These are phyloP conservation scores for Drosophila fungiperda DNA, from an alignment of 2,888 invertebrate genomes.

Conservation along the genomic window DNA sequence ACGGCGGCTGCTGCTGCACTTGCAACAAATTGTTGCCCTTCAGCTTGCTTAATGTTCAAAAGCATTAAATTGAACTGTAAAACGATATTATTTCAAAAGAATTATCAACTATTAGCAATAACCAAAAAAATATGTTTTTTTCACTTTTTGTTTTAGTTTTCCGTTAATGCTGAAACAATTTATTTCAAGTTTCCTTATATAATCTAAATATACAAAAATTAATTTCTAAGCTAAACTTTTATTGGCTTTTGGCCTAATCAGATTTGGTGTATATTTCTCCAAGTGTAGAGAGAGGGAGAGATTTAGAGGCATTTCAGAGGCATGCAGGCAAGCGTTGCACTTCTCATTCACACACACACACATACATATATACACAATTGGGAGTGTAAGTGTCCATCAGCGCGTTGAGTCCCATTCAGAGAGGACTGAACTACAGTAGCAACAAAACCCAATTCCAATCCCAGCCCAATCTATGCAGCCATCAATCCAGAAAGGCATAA, in stretches of 20 bases:
- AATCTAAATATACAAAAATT: not conserved
- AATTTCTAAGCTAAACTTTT: not conserved
- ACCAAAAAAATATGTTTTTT: not conserved
- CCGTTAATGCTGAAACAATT: not conserved
- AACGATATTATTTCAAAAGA: not conserved
- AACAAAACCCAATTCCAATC: slow-evolving; percentile 4
- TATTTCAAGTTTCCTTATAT: not conserved
- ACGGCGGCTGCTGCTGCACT: not conserved
- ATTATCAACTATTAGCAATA: not conserved
- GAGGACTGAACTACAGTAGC: slow-evolving; percentile 4
- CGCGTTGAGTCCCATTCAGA: slow-evolving; percentile 17
- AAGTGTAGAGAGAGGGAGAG: not conserved
- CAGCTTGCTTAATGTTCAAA: not conserved
- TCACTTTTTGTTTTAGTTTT: not conserved
- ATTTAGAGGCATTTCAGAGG: slow-evolving; percentile 37
- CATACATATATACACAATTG: slow-evolving; percentile 1
- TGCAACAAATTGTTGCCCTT: not conserved
- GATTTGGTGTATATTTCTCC: not conserved
- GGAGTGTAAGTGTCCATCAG: slow-evolving; percentile 65
- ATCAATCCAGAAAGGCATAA: slow-evolving; percentile 69
- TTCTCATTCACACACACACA: slow-evolving; percentile 6
- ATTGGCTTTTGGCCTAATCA: not conserved
- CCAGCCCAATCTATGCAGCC: slow-evolving; percentile 62
- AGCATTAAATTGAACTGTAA: not conserved
- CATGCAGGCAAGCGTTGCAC: slow-evolving; percentile 49